These are phyloP conservation scores for Neodiprion lecontei DNA, from an alignment of 1,140 invertebrate genomes.

Conservation along the genomic window DNA sequence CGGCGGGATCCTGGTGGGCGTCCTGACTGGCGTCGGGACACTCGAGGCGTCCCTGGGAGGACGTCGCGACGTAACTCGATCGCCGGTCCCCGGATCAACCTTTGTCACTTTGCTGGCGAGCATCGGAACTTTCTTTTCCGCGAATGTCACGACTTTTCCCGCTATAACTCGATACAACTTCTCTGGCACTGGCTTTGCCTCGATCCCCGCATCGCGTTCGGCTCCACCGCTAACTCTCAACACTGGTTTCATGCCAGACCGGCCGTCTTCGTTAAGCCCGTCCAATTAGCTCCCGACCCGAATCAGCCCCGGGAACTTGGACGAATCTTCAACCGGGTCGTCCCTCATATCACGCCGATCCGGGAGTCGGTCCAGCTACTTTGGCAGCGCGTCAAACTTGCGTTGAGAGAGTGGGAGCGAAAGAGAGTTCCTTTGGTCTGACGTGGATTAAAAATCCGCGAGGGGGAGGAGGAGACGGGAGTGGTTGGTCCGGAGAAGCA, in stretches of 20 bases:
- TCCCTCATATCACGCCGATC: too few species aligned
- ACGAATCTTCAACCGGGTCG: too few species aligned
- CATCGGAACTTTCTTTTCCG: background rate
- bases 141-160: constrained; percentile 1
- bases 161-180: constrained; percentile 3
- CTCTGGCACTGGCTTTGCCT: background rate
- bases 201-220: too few species aligned
- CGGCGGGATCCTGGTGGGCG: too few species aligned
- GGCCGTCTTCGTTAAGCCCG: constrained; percentile 1
- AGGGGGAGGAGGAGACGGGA: constrained; percentile 18
- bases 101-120: background rate
- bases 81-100: background rate
- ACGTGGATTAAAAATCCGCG: constrained; percentile 8
- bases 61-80: background rate
- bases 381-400: too few species aligned
- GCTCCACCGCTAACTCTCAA: background rate
- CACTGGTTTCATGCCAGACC: background rate
- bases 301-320: constrained; percentile 19
- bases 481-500: constrained; percentile 15
- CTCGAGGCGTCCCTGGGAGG: too few species aligned
- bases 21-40: too few species aligned
- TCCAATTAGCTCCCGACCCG: background rate
- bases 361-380: too few species aligned
- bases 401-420: too few species aligned
- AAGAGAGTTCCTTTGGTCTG: too few species aligned